Evolutionary conservation across 2,888 invertebrate species (phyloP), one percentile per base, ranked within the genome.

Genomic region (Nycteola revayana): DNA sequence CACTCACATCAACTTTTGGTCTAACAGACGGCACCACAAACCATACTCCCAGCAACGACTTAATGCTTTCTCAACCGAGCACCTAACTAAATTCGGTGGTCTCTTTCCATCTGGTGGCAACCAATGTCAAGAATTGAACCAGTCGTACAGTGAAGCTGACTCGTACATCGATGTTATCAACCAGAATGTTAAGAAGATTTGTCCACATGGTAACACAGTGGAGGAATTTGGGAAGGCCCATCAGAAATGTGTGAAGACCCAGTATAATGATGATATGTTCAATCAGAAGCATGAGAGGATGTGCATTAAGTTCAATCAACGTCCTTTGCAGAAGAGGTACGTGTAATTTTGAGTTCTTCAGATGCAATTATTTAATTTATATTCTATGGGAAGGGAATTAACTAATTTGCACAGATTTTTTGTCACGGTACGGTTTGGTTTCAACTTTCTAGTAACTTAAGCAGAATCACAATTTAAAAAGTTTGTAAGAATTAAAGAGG

Each of bases 31-130:
- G 60, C 85, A 76, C 49, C 84, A 83, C 76, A 87, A 84, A 80
- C 82, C 89, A 79, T 89, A 88, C 77, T 85, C 88, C 69, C 86
- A 88, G 70, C 87, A 88, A 74, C 88, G 86, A 57, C 83, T 87
- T 75, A 87, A 84, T 63, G 83, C 89, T 77, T 88, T 88, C 65
- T 85, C 88, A 59, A 81, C 85, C 66, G 89, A 89, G 66, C 88
- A 88, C 77, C 62, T 89, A 61, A 78, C 83, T 55, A 88, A 89
- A 63, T 88, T 80, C 42, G 88, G 89, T 48, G 82, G 84, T 48
- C 74, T 89, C 30, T 89, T 89, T 59, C 89, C 89, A 22, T 86
- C 87, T 28, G 86, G 87, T 18, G 82, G 71, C 10, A 85, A 85
- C 59, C 87, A 86, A 63, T 89, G 87, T 42, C 87, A 86, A 48